These are phyloP conservation scores for Eilema sororculum DNA, from an alignment of 2,888 invertebrate species.

Conservation along the genomic window DNA sequence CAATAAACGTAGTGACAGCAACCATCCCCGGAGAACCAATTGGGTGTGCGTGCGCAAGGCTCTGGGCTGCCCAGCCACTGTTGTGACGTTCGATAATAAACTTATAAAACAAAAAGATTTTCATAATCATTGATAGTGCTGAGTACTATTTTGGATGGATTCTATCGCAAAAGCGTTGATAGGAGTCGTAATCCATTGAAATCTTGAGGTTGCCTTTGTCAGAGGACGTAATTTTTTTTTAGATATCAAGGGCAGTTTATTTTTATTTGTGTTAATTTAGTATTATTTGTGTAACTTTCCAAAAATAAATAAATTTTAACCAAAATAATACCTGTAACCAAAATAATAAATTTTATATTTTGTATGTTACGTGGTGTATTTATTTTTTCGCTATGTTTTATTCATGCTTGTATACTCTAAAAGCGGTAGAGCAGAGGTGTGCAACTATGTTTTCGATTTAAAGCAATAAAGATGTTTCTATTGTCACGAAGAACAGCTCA, in stretches of 20 bases:
- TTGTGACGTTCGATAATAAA: slow-evolving; percentile 51
- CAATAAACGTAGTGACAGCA: slow-evolving; percentile 63
- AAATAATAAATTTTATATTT: not conserved
- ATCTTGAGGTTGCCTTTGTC: too few relatives aligned
- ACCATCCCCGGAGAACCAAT: slow-evolving; percentile 42
- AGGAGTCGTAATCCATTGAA: too few relatives aligned
- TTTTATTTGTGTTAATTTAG: not conserved
- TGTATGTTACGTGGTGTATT: not conserved
- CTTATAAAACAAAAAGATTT: slow-evolving; percentile 57
- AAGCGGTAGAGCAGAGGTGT: too few relatives aligned
- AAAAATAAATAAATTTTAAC: not conserved
- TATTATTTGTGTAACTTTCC: not conserved
- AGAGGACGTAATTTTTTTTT: too few relatives aligned
- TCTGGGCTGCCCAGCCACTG: slow-evolving; percentile 60
- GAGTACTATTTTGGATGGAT: not conserved
- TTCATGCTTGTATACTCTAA: too few relatives aligned
- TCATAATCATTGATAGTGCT: slow-evolving; percentile 54
- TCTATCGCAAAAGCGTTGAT: not conserved
- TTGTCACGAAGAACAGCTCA: too few relatives aligned
- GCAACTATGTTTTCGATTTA: too few relatives aligned
- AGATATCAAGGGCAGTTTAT: too few relatives aligned
- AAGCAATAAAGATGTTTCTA: too few relatives aligned
- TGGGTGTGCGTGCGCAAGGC: slow-evolving; percentile 67
- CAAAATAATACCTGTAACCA: not conserved
- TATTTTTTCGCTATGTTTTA: not conserved